Conservation (phyloP, 2,113 vertebrate genomes). For the Phyllostomus hastatus region DNA sequence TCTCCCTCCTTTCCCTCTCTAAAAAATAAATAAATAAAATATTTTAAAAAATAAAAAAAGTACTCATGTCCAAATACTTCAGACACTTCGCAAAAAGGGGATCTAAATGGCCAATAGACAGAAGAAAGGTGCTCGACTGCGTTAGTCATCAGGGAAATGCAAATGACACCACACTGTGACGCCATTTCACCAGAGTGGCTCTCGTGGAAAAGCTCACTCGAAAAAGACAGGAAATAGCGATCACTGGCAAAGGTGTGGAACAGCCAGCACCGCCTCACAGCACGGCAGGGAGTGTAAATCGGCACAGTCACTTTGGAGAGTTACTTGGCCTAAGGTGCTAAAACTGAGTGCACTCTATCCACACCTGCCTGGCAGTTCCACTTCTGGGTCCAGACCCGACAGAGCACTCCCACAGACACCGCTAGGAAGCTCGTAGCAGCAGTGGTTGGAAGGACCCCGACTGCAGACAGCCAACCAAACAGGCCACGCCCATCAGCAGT, state of each 20-base stretch:
- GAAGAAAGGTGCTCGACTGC: background rate
- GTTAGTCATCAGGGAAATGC: slow-evolving; percentile 47
- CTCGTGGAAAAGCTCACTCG: background rate
- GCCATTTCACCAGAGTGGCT: background rate
- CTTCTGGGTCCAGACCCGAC: background rate
- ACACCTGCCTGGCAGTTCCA: background rate
- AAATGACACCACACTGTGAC: slow-evolving; percentile 46
- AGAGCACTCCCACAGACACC: background rate
- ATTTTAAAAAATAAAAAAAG: too few relatives aligned
- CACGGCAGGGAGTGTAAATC: background rate
- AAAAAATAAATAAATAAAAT: too few relatives aligned
- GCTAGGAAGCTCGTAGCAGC: background rate
- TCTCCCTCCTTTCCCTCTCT: too few relatives aligned
- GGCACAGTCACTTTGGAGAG: background rate
- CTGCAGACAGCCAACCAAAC: background rate
- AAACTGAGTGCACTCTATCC: background rate
- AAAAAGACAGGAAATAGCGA: slow-evolving; percentile 4
- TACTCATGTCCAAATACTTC: background rate
- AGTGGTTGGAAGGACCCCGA: background rate
- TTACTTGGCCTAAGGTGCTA: background rate
- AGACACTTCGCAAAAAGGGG: background rate
- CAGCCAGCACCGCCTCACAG: background rate
- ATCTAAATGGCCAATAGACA: background rate
- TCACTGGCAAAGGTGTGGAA: background rate
- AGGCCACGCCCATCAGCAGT: background rate